Base-by-base conservation (phyloP, 2,113 vertebrate genomes). In the Accipiter cooperii region DNA sequence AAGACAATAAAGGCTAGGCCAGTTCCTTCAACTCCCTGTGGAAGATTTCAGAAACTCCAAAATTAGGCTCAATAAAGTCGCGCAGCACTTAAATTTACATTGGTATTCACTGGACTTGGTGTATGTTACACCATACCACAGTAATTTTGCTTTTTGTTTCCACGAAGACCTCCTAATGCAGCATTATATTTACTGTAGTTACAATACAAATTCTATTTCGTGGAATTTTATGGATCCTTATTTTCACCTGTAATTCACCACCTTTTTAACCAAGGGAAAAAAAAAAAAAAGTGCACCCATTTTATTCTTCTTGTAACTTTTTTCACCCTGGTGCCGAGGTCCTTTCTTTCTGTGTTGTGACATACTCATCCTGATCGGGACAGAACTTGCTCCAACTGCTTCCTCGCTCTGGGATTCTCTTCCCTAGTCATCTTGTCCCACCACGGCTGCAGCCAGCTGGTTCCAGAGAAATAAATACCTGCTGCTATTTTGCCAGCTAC, bases 1-100 rank as follows among this genome's bases (percentile, higher is more conserved):
- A 99, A 99, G 84, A 99, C 98, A 76, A 99, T 99, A 96, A 99
- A 99, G 64, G 99, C 99, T 52, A 99, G 95, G n/a, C 99, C 99
- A 1, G 99, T 99, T 96, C 99, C 99, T 97, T 99, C 98, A 51
- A 99, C 99, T 38, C 99, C 99, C 99, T 99, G 97, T 16, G 58
- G 28, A 78, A 84, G 4, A 34, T 71, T 69, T 83, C 66, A 90
- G 51, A 89, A 68, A 40, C 33, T 73, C 15, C 36, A 85, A 38
- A 40, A 61, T 69, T 28, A 87, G 21, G 33, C 44, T 84, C 19
- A 33, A 21, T 63, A 54, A 73, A 7, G 61, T 33, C 4, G 5
- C 2, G 1, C 1, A 13, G 38, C 29, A 55, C 57, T 81, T 75
- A 34, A 42, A 91, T 66, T 84, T 63, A 22, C 14, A 18, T 66